phyloP scores from a whole-genome alignment of 1,140 invertebrate species.

The Drosophila kurseongensis region DNA sequence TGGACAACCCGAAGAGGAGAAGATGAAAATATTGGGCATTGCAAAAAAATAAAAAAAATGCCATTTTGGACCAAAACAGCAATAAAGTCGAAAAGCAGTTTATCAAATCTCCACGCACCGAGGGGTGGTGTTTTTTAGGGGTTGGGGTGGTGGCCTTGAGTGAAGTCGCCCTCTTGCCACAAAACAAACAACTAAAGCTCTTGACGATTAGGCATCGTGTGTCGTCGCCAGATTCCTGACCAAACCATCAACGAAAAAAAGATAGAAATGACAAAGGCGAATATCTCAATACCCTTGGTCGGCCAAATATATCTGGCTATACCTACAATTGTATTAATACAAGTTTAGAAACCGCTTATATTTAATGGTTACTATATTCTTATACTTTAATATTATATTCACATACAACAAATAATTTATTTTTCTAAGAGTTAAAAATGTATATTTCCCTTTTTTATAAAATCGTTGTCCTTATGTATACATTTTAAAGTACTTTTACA shows the following conservation, averaged over 20 bases:
- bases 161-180: conserved; percentile 21
- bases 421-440: no score
- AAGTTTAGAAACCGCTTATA: no score
- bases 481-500: no score
- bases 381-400: no score
- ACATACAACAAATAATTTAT: no score
- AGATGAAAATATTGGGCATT: conserved; percentile 61
- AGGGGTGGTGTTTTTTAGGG: conserved; percentile 1
- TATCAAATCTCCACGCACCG: conserved; percentile 76
- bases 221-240: conserved; percentile 18
- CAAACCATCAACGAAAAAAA: conserved; percentile 8
- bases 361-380: no score
- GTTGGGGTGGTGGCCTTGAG: no score
- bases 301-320: no score
- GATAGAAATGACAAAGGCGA: background rate
- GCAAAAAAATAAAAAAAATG: conserved; percentile 58
- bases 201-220: conserved; percentile 47
- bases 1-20: conserved; percentile 27
- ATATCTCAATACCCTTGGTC: conserved; percentile 12
- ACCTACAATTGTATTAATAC: background rate
- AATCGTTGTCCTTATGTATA: no score
- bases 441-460: no score
- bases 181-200: conserved; percentile 55
- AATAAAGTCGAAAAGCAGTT: conserved; percentile 82
- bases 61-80: conserved; percentile 69